phyloP scores from a whole-genome alignment of 2,113 vertebrate species.

The Pongo pygmaeus region DNA sequence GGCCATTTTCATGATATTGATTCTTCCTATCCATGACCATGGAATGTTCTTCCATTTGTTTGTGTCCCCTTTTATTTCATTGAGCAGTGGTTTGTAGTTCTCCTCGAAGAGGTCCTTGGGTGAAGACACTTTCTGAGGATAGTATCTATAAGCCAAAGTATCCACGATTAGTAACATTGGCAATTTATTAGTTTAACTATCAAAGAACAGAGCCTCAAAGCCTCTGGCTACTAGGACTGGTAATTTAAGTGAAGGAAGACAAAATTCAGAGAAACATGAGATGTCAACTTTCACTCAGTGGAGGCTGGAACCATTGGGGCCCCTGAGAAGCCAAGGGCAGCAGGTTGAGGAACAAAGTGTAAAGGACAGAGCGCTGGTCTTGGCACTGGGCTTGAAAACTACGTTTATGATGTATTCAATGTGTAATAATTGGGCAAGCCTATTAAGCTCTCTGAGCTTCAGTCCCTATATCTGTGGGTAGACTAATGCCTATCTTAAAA shows the following conservation, averaged over 20 bases:
- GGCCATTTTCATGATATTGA: no score
- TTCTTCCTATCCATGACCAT: no score
- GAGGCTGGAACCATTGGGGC: background rate
- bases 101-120: no score
- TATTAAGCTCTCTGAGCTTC: background rate
- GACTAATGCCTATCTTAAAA: background rate
- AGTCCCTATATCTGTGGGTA: background rate
- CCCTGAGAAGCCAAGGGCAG: background rate
- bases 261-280: background rate
- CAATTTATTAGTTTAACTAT: background rate
- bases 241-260: background rate
- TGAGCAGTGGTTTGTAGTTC: no score
- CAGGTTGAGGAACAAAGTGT: background rate
- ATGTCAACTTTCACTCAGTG: background rate
- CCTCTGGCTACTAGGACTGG: background rate
- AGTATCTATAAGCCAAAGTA: background rate
- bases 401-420: fast-evolving
- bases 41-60: no score
- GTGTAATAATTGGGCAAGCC: background rate
- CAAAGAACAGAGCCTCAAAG: background rate
- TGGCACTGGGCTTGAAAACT: background rate
- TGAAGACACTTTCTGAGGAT: background rate
- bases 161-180: background rate
- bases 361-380: background rate
- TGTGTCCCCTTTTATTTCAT: no score